Base-by-base conservation (phyloP, 2,888 invertebrate genomes). In the Xestoiulus laeticollis region DNA sequence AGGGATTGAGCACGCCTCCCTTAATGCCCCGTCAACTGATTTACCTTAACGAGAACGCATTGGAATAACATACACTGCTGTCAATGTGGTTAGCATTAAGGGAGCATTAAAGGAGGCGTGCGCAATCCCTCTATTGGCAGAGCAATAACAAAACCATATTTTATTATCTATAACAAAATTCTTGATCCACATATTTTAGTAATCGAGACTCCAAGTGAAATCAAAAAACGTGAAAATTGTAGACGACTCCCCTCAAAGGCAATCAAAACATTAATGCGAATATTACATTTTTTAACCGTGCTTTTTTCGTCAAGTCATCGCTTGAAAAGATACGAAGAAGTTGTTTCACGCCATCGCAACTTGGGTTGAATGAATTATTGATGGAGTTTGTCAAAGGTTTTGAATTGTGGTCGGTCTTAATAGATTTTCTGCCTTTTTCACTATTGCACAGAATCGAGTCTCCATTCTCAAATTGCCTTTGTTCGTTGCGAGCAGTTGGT, bases 331-430 rank as follows among this genome's bases (percentile, higher is more conserved):
- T 59, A 59, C 6, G 19, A 59, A 59, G 59, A 22, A 59, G 19
- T 59, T 19, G 59, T n/a, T 59, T 59, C n/a, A 22, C 19, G 19
- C 59, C 59, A 22, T n/a, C 59, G 19, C 59, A 59, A 6, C 59
- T n/a, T n/a, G 59, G 59, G 59, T 59, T 59, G 59, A 59, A 59
- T 59, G 59, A 59, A 59, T 59, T 59, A 59, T 59, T 59, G 59
- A 59, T 59, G 59, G 59, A 59, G 59, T 59, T 59, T 59, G 59
- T 59, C 59, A 59, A 59, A 59, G 59, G 59, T 59, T 59, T 59
- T 59, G 59, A 59, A 59, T 59, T 59, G 59, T 59, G 59, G 59
- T 59, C 59, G 59, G 59, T 59, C 59, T 59, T 59, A 59, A 59
- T 59, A 59, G 59, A 59, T 59, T 59, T 59, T 59, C 59, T 59